Percentiles rank a stretch among this genome's conserved stretches.
phyloP scores from a whole-genome alignment of 2,888 invertebrate genomes.

The Metellina segmentata region DNA sequence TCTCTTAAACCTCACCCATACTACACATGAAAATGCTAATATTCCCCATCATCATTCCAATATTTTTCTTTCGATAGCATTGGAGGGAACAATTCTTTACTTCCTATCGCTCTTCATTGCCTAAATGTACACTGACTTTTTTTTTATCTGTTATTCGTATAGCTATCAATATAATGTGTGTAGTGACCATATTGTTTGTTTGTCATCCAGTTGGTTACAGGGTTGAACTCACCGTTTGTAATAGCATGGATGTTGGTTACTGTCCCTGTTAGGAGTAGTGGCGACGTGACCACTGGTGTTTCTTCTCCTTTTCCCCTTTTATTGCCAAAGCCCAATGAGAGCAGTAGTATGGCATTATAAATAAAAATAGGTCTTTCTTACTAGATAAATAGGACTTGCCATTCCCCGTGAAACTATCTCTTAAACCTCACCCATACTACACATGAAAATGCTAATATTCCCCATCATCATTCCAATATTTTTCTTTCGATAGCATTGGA shows the following conservation, averaged over 20 bases:
- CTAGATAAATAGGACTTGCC: no score
- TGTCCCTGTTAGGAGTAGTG: no score
- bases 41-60: neutral
- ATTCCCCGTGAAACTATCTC: neutral
- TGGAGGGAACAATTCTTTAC: conserved; percentile 26
- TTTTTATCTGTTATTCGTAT: neutral
- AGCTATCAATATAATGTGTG: conserved; percentile 71
- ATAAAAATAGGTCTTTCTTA: no score
- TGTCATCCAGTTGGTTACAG: no score
- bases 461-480: neutral
- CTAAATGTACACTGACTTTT: conserved; percentile 38
- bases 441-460: neutral
- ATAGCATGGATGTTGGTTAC: no score
- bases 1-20: neutral
- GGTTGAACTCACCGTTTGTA: no score
- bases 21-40: neutral
- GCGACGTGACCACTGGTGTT: no score
- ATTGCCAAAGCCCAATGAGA: no score
- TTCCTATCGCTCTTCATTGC: conserved; percentile 9
- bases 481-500: neutral
- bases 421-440: neutral
- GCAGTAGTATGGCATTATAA: no score
- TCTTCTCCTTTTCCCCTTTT: no score
- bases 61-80: neutral
- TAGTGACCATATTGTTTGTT: no score